A percentile compares a stretch with the other conserved stretches of the same genome.
Conservation (phyloP, 2,888 invertebrate species). For the Drosophila acutilabella region DNA sequence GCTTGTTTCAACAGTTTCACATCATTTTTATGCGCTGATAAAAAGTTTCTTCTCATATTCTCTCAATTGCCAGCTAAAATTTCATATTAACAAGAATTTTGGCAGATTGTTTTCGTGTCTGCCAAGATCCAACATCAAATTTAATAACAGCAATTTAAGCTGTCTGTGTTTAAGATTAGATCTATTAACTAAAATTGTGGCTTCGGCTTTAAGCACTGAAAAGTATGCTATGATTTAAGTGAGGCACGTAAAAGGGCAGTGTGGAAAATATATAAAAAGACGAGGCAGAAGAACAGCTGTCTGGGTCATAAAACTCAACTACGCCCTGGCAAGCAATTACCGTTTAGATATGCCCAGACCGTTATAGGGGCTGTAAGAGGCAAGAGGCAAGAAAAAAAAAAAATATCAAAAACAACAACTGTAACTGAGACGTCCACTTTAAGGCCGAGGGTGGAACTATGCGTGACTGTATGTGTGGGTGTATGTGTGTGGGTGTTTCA, state of each 20-base stretch:
- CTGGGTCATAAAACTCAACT: constrained; percentile 72
- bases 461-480: constrained; percentile 49
- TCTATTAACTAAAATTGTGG: constrained; percentile 53
- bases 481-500: constrained; percentile 28
- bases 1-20: neutral
- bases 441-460: constrained; percentile 30
- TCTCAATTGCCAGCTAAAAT: constrained; percentile 39
- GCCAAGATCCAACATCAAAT: constrained; percentile 36
- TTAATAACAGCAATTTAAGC: constrained; percentile 58
- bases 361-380: constrained; percentile 18
- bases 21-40: constrained; percentile 11
- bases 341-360: constrained; percentile 63
- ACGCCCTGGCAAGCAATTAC: constrained; percentile 74
- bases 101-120: neutral
- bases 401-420: constrained; percentile 29
- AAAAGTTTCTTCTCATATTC: constrained; percentile 29
- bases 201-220: constrained; percentile 26
- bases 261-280: neutral
- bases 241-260: neutral
- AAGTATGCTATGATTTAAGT: constrained; percentile 64
- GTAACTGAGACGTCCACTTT: constrained; percentile 71
- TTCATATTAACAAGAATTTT: constrained; percentile 26
- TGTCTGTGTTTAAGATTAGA: constrained; percentile 46
- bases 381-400: constrained; percentile 13
- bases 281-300: constrained; percentile 63